These are phyloP conservation scores for Bombus terrestris DNA, from an alignment of 1,140 invertebrate genomes.

Conservation along the genomic window DNA sequence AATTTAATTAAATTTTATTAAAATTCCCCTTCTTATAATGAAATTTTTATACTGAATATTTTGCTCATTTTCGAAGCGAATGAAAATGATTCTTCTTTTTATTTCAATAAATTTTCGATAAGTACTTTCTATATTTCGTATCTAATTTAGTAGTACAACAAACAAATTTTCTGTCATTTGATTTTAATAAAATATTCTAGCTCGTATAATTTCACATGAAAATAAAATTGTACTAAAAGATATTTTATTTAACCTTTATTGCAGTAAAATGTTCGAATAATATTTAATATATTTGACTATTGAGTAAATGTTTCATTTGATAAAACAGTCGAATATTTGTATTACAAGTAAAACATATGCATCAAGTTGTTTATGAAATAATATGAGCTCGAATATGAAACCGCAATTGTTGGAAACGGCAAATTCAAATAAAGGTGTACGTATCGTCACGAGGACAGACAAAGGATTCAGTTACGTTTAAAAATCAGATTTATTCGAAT, in stretches of 20 bases:
- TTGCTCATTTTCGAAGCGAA: too few relatives aligned
- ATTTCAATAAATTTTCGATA: too few relatives aligned
- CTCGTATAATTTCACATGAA: too few relatives aligned
- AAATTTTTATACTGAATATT: too few relatives aligned
- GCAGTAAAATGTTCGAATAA: background rate
- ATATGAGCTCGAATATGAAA: background rate
- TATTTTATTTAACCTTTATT: background rate
- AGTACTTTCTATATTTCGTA: too few relatives aligned
- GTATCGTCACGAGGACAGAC: background rate
- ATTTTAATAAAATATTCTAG: background rate
- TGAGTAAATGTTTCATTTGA: background rate
- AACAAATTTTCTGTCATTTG: background rate
- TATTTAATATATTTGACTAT: too few relatives aligned
- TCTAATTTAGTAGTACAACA: background rate
- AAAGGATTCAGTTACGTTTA: background rate
- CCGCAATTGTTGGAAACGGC: background rate
- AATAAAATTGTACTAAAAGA: background rate
- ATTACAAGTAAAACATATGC: background rate
- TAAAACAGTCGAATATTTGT: background rate
- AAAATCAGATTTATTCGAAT: background rate
- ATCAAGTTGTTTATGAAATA: background rate
- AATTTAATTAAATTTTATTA: too few relatives aligned
- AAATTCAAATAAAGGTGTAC: background rate
- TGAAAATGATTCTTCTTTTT: too few relatives aligned
- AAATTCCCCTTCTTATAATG: too few relatives aligned